phyloP scores from a whole-genome alignment of 2,113 vertebrate genomes.

The Falco punctatus region DNA sequence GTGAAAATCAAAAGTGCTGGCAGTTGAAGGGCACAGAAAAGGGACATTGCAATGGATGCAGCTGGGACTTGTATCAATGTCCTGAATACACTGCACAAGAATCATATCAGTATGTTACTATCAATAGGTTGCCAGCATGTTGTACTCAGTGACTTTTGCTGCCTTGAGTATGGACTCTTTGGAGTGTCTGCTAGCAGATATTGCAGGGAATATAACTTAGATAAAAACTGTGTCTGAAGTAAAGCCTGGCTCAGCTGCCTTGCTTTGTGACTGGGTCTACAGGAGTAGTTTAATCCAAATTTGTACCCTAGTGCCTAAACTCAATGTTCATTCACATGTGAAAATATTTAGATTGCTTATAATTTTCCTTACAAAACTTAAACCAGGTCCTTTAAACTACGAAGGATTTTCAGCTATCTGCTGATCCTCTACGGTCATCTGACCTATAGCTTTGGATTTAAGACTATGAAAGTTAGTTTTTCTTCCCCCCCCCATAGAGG shows the following conservation, averaged over 20 bases:
- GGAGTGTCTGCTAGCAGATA: not conserved
- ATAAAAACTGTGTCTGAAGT: not conserved
- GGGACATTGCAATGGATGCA: not conserved
- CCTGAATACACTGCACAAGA: not conserved
- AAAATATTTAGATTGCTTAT: not conserved
- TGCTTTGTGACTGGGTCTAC: not conserved
- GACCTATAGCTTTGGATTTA: not conserved
- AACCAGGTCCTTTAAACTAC: not conserved
- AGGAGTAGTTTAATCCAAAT: not conserved
- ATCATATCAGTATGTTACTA: too few relatives aligned
- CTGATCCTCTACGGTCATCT: not conserved
- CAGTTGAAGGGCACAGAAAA: not conserved
- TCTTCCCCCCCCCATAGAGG: too few relatives aligned
- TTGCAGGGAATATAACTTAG: not conserved
- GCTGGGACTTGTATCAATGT: not conserved
- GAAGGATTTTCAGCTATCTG: not conserved
- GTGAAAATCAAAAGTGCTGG: not conserved
- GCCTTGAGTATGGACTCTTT: not conserved
- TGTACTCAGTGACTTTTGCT: not conserved
- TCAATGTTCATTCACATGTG: not conserved
- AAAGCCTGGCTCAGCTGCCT: not conserved
- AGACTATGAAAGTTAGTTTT: not conserved
- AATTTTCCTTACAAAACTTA: not conserved
- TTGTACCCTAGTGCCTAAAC: not conserved
- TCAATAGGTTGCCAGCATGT: not conserved